Conservation (phyloP, 2,113 vertebrate species). For the Phalacrocorax pelagicus region DNA sequence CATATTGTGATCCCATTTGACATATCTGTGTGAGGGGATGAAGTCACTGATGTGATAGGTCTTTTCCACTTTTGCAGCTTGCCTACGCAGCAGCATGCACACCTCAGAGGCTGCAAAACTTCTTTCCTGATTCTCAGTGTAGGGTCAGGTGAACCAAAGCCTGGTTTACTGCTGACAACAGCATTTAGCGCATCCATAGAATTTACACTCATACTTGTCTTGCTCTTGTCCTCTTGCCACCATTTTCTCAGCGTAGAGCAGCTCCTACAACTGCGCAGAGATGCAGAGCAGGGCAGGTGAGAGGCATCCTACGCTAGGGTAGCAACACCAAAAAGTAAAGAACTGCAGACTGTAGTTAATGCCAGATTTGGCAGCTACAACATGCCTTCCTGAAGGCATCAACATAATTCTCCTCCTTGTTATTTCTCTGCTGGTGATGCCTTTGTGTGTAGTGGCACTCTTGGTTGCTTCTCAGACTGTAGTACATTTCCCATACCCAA, state of each 20-base stretch:
- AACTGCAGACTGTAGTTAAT: neutral
- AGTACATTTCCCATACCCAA: neutral
- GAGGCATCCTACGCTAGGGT: neutral
- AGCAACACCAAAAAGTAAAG: neutral
- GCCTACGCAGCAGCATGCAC: fast-evolving
- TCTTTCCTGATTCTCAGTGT: neutral
- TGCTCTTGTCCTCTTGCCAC: neutral
- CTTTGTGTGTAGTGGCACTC: neutral
- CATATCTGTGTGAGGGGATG: neutral
- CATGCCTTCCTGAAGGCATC: neutral
- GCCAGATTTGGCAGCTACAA: neutral
- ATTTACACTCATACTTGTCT: neutral
- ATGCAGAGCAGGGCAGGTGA: neutral
- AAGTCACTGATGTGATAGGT: neutral
- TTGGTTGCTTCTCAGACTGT: neutral
- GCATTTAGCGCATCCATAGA: fast-evolving
- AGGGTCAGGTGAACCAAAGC: neutral
- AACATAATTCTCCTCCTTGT: neutral
- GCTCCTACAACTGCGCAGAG: neutral
- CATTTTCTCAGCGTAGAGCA: neutral
- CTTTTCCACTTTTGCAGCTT: neutral
- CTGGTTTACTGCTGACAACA: neutral
- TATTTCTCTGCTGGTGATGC: neutral
- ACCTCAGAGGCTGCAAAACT: neutral
- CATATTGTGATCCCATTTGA: neutral